Evolutionary conservation across 2,888 invertebrate genomes (phyloP).

Genomic region (Drosophila koepferae): DNA sequence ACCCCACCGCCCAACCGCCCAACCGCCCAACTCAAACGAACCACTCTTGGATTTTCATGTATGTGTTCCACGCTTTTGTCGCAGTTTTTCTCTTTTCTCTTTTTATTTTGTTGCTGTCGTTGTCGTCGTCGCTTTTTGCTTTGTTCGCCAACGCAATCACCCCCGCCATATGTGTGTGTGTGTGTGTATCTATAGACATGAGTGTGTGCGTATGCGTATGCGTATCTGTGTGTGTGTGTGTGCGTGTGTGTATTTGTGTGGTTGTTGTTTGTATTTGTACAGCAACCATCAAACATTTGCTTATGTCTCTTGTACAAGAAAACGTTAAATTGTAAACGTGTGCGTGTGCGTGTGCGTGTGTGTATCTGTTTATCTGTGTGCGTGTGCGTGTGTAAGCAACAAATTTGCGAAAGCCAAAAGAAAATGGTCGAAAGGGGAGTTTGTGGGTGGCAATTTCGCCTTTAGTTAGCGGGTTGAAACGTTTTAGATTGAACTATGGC

Average conservation of each 20-base stretch:
- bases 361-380: neutral
- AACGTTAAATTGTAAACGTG: conserved; percentile 54
- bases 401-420: conserved; percentile 71
- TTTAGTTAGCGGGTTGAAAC: conserved; percentile 71
- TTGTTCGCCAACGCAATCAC: conserved; percentile 75
- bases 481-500: conserved; percentile 75
- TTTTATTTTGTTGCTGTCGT: conserved; percentile 10
- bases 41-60: conserved; percentile 57
- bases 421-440: conserved; percentile 66
- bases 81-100: conserved; percentile 52
- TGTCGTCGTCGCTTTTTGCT: conserved; percentile 53
- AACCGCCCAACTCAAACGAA: conserved; percentile 15
- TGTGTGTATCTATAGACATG: conserved; percentile 14
- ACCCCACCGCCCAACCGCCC: conserved; percentile 32
- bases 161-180: conserved; percentile 48
- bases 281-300: conserved; percentile 82
- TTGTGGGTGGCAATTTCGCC: conserved; percentile 65
- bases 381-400: conserved; percentile 39
- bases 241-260: conserved; percentile 46
- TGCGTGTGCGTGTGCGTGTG: conserved; percentile 17
- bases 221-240: conserved; percentile 16
- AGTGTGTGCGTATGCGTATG: conserved; percentile 17
- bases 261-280: conserved; percentile 80
- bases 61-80: conserved; percentile 72
- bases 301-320: conserved; percentile 61